Base-by-base conservation (phyloP, 1,140 invertebrate species). In the Cydia amplana region DNA sequence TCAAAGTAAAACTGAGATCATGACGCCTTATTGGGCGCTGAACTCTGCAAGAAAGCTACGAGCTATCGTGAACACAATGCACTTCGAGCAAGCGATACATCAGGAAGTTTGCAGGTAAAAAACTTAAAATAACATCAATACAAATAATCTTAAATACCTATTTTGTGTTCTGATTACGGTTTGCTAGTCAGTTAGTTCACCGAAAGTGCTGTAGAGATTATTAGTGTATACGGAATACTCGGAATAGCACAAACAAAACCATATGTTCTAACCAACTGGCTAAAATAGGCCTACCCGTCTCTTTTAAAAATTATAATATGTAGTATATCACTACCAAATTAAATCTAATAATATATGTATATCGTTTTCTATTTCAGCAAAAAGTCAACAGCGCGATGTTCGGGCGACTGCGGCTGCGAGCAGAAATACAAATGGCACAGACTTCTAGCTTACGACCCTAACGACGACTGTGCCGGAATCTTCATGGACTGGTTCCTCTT, bases 401-500 rank as follows among this genome's bases (percentile, higher is more conserved):
- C 94, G 1, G 94, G 94, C 0, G 97, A 98, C 79, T 98, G 98
- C 85, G 96, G 96, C 7, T 98, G 98, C 87, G 97, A 98, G 88
- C 97, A 98, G 85, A n/a, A n/a, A n/a, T 97, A 97, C 93, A 97
- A 97, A 90, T 98, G 93, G 1, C 6, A 36, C 4, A 2, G 28
- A 28, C 93, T 98, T 0, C 90, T 98, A 23, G 98, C 28, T 4
- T 28, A 4, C 3, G 28, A 28, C 28, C 97, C 97, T 0, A 96
- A 95, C 80, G 98, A 98, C 84, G 97, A 98, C 88, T 98, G 98
- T 85, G 95, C 97, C 9, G 97, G 97, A 0, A 98, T 98, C 72
- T 98, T 98, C 86, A 97, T 97, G 83, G 97, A 98, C 88, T 98
- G 97, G 97, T 98, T 98, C 90, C 95, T 96, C 74, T 98, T 98